Evolutionary conservation across 2,797 vertebrate genomes (phyloP).

Genomic region (Alauda arvensis): DNA sequence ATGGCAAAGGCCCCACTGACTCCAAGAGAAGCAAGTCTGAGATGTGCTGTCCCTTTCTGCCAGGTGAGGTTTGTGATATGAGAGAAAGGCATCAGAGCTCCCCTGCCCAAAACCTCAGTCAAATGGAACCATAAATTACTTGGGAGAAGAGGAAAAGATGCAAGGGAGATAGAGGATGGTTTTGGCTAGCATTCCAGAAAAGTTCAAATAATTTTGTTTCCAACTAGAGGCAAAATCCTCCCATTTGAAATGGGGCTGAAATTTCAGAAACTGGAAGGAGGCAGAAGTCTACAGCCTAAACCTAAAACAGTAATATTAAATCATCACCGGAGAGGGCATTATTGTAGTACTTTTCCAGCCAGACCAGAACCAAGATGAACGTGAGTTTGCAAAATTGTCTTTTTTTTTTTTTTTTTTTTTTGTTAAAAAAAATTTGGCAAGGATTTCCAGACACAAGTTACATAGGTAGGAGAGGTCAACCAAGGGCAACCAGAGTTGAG

Average conservation of each 20-base stretch:
- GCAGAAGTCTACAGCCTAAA: neutral
- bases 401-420: neutral
- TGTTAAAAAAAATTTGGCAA: neutral
- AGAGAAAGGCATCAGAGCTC: neutral
- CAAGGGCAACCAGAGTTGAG: slow-evolving; percentile 58
- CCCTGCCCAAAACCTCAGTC: neutral
- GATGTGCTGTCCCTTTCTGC: neutral
- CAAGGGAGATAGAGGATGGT: neutral
- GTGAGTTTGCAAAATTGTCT: slow-evolving; percentile 48
- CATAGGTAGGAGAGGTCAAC: slow-evolving; percentile 53
- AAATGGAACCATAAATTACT: neutral
- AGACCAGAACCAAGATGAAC: slow-evolving; percentile 25
- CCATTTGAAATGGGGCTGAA: neutral
- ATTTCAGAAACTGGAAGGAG: neutral
- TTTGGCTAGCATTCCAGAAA: neutral
- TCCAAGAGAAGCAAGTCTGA: neutral
- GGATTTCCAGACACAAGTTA: slow-evolving; percentile 42
- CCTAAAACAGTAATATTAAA: neutral
- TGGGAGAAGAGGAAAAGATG: neutral
- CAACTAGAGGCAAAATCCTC: neutral
- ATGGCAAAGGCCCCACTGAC: slow-evolving; percentile 11
- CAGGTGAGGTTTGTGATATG: neutral
- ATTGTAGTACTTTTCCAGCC: slow-evolving; percentile 21
- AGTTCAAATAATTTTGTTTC: neutral
- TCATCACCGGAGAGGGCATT: neutral